Evolutionary conservation across 1,140 invertebrate genomes (phyloP), one percentile per base, ranked within the genome.

Genomic region (Brachionus koreanus): DNA sequence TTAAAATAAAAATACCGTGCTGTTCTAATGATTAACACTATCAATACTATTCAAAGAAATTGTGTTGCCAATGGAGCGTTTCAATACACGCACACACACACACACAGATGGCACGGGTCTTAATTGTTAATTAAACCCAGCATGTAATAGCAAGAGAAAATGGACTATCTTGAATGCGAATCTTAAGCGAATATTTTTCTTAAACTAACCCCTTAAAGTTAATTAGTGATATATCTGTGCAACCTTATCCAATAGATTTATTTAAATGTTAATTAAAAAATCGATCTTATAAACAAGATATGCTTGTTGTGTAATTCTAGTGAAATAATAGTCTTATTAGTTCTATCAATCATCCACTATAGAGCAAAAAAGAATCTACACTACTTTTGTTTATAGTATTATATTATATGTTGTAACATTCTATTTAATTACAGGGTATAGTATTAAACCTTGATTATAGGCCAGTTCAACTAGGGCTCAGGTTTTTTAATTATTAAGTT

Each of bases 181-280:
- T 69, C 65, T 69, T 16, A 5, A 12, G 12, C 6, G 25, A 33
- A 65, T 65, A 39, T 16, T 69, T 42, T 37, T 16, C 33, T 10
- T 37, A 69, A 29, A 29, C 29, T 29, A 29, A 3, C 29, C 25
- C 33, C 25, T 33, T 65, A 65, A 65, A 65, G 25, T 65, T 65
- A 65, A 65, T 65, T 65, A 65, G 63, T 7, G 25, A 23, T 69
- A 37, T 43, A 39, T 69, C 13, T 37, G 29, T 39, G 65, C 37
- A 69, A 69, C 65, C 65, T 69, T 69, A 69, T 69, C 65, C 65
- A 69, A 69, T 69, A 69, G 65, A 37, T 37, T 37, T 69, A 33
- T 4, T 39, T 6, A 69, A 69, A 69, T 69, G 65, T 69, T 69
- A 69, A 69, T 69, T 69, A 69, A 65, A 65, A 29, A 65, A 29